These are phyloP conservation scores for Leuciscus waleckii DNA, from an alignment of 2,797 vertebrate genomes.

Conservation along the genomic window DNA sequence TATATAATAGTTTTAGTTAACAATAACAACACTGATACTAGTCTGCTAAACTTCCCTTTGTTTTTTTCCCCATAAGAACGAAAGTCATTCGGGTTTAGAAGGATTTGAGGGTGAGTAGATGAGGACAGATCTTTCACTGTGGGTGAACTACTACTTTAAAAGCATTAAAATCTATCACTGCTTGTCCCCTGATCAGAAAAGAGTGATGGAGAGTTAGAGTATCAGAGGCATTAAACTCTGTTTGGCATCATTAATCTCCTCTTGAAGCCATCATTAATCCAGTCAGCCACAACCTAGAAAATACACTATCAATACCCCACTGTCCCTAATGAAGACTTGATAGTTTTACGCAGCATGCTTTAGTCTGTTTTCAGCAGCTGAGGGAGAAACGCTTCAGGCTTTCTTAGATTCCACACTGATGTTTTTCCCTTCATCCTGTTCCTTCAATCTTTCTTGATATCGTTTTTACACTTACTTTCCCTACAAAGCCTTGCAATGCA, in stretches of 20 bases:
- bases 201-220: slow-evolving; percentile 6
- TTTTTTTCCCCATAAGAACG: not conserved
- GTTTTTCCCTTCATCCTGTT: not conserved
- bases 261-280: slow-evolving; percentile 49
- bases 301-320: slow-evolving; percentile 39
- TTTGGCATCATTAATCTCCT: slow-evolving; percentile 51
- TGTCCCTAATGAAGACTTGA: slow-evolving; percentile 26
- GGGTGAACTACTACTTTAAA: slow-evolving; percentile 3
- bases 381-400: not conserved
- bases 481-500: not conserved
- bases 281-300: slow-evolving; percentile 43
- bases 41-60: not conserved
- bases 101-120: not conserved
- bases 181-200: slow-evolving; percentile 27
- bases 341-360: slow-evolving; percentile 26
- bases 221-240: slow-evolving; percentile 48
- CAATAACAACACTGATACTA: not conserved
- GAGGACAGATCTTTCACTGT: not conserved
- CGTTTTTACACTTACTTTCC: not conserved
- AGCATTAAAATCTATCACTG: slow-evolving; percentile 21
- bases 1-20: not conserved
- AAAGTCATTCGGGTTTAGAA: not conserved
- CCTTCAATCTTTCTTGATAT: slow-evolving; percentile 6
- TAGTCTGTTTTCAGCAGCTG: slow-evolving; percentile 18
- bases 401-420: slow-evolving; percentile 8